A percentile compares a stretch with the other conserved stretches of the same genome.
Conservation (phyloP, 2,113 vertebrate genomes). For the Cebus imitator region DNA sequence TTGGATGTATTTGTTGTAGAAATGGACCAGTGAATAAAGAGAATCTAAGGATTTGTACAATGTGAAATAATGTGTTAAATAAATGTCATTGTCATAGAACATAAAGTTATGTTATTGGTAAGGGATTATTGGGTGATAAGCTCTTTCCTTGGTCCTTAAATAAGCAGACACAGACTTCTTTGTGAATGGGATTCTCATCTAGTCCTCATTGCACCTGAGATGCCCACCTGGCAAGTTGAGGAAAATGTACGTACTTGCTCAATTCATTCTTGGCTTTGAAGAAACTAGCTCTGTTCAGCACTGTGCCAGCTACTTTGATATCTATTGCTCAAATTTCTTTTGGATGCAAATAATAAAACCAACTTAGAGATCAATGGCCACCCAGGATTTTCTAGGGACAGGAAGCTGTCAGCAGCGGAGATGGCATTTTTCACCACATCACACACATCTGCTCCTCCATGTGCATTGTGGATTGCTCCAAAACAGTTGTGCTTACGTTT, state of each 20-base stretch:
- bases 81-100: slow-evolving; percentile 86
- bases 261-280: slow-evolving; percentile 35
- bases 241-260: background rate
- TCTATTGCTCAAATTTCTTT: background rate
- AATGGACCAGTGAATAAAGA: slow-evolving; percentile 88
- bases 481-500: background rate
- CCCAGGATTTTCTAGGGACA: slow-evolving; percentile 2
- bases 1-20: slow-evolving; percentile 90
- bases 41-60: slow-evolving; percentile 87
- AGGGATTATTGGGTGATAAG: slow-evolving; percentile 17
- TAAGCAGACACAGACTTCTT: slow-evolving; percentile 15
- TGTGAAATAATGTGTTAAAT: slow-evolving; percentile 88
- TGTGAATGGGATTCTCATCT: slow-evolving; percentile 10
- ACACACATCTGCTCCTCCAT: background rate
- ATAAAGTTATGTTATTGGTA: slow-evolving; percentile 76
- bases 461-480: background rate
- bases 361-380: background rate
- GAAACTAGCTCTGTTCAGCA: slow-evolving; percentile 34
- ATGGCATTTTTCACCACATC: background rate
- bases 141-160: background rate
- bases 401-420: slow-evolving; percentile 15
- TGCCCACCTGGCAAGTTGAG: slow-evolving; percentile 16
- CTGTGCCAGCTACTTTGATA: background rate
- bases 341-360: slow-evolving; percentile 42
- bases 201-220: background rate